Evolutionary conservation across 2,888 invertebrate genomes (phyloP).

Genomic region (Rutpela maculata): DNA sequence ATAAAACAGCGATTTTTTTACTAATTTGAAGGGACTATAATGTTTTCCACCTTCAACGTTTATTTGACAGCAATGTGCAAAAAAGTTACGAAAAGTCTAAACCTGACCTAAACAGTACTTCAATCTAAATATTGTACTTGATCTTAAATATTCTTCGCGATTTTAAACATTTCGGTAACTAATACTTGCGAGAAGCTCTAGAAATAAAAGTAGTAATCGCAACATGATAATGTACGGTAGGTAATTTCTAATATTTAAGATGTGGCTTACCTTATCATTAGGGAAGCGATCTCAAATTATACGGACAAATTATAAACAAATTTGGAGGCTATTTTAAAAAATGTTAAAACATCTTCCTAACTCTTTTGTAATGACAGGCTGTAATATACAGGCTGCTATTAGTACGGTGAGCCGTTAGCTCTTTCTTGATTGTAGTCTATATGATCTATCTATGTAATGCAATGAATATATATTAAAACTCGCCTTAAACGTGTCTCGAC

Average conservation of each 20-base stretch:
- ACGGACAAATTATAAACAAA: conserved; percentile 71
- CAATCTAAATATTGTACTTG: too few relatives aligned
- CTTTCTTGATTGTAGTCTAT: conserved; percentile 22
- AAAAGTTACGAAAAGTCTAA: too few relatives aligned
- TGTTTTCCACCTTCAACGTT: too few relatives aligned
- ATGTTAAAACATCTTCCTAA: conserved; percentile 66
- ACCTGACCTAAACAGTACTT: too few relatives aligned
- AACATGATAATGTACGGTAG: conserved; percentile 53
- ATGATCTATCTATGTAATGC: conserved; percentile 26
- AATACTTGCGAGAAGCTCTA: too few relatives aligned
- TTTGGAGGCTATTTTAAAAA: conserved; percentile 69
- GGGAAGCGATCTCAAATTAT: conserved; percentile 56
- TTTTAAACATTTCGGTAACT: too few relatives aligned
- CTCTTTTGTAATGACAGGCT: conserved; percentile 72
- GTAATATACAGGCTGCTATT: conserved; percentile 31
- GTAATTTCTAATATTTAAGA: conserved; percentile 54
- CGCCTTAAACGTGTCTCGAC: conserved; percentile 29
- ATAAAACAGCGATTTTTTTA: too few relatives aligned
- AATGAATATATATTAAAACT: conserved; percentile 42
- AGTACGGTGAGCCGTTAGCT: conserved; percentile 25
- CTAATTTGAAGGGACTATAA: too few relatives aligned
- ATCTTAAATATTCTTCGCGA: too few relatives aligned
- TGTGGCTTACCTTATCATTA: conserved; percentile 56
- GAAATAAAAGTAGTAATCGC: conserved; percentile 25
- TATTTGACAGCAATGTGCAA: too few relatives aligned